Evolutionary conservation across 2,797 vertebrate species (phyloP).

Genomic region (Bradypodion pumilum): DNA sequence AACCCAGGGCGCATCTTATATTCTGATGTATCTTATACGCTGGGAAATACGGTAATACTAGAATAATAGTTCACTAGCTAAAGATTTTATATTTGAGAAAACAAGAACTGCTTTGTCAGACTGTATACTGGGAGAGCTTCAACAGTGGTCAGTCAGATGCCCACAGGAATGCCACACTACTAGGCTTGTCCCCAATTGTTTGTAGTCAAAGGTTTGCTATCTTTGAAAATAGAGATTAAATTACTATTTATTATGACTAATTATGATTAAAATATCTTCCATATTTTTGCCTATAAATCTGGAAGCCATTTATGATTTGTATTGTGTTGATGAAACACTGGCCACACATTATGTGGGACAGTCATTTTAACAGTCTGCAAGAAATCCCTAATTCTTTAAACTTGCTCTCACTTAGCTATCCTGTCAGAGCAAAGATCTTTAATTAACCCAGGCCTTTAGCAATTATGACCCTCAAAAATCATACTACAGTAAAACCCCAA

Average conservation of each 20-base stretch:
- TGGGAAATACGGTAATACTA: too few relatives aligned
- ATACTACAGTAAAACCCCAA: too few relatives aligned
- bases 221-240: background rate
- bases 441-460: too few relatives aligned
- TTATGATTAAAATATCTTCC: background rate
- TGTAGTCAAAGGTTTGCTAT: background rate
- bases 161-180: background rate
- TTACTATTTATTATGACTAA: background rate
- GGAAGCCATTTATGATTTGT: background rate
- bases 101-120: too few relatives aligned
- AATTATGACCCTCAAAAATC: too few relatives aligned
- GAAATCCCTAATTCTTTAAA: background rate
- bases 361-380: background rate
- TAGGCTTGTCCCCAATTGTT: background rate
- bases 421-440: background rate
- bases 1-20: too few relatives aligned
- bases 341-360: background rate
- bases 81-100: background rate
- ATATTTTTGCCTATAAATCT: background rate
- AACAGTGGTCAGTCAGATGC: background rate
- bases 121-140: background rate
- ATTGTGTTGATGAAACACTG: too few relatives aligned
- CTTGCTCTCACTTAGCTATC: background rate
- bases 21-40: too few relatives aligned
- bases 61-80: background rate